phyloP scores from a whole-genome alignment of 37 sponge, comb jelly and placozoan genomes.

The Haliclona indistincta region DNA sequence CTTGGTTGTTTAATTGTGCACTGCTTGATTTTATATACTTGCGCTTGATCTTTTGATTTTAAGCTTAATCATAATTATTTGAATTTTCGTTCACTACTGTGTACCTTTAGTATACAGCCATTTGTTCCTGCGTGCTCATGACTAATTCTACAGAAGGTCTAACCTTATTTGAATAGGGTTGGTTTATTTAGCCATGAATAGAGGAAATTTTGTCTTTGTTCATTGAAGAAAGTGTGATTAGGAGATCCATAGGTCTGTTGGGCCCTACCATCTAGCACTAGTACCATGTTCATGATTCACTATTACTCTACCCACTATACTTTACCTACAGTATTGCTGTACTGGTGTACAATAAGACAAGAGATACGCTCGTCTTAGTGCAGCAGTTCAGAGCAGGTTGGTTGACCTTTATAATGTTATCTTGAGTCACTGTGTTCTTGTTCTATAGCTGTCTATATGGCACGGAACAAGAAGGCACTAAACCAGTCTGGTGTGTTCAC shows the following conservation, averaged over 20 bases:
- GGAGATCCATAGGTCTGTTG: no score
- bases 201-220: no score
- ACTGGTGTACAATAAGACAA: slow-evolving; percentile 79
- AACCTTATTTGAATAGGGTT: neutral
- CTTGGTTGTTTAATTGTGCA: no score
- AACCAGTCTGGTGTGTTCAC: slow-evolving; percentile 49
- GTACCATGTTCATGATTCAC: slow-evolving; percentile 2
- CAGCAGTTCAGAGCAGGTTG: slow-evolving; percentile 96
- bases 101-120: no score
- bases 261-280: no score
- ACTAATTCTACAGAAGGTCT: neutral
- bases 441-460: slow-evolving; percentile 73
- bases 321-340: slow-evolving; percentile 71
- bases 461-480: slow-evolving; percentile 32
- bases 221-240: no score
- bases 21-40: no score
- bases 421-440: neutral
- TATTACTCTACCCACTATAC: neutral
- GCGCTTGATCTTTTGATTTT: no score
- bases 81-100: no score
- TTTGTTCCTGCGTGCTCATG: slow-evolving; percentile 6
- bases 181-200: no score
- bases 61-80: no score
- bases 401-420: neutral
- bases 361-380: slow-evolving; percentile 75